phyloP scores from a whole-genome alignment of 1,140 invertebrate species.

The Papilio polyxenes region DNA sequence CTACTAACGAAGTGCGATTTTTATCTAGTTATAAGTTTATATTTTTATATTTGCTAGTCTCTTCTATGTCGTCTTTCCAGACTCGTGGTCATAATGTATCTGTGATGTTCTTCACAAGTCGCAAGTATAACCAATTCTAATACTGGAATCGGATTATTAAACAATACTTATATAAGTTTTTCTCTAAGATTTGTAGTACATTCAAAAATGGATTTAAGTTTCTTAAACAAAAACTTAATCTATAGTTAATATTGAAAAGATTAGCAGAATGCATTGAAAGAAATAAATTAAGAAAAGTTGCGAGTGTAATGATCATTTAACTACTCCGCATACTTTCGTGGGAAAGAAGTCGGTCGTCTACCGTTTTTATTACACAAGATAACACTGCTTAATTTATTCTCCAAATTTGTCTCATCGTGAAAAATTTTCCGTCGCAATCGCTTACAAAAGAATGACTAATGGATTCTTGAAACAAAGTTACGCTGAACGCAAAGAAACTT shows the following conservation, averaged over 20 bases:
- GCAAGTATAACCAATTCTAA: no score
- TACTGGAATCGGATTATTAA: no score
- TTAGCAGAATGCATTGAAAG: slow-evolving; percentile 37
- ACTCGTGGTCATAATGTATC: no score
- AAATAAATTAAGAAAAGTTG: slow-evolving; percentile 32
- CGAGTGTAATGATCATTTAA: slow-evolving; percentile 35
- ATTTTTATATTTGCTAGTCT: no score
- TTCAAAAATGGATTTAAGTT: not conserved
- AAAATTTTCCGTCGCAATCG: slow-evolving; percentile 76
- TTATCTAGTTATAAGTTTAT: no score
- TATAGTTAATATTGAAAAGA: slow-evolving; percentile 18
- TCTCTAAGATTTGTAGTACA: not conserved
- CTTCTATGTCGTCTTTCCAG: no score
- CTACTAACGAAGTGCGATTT: no score
- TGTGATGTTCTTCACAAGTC: no score
- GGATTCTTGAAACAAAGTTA: slow-evolving; percentile 77
- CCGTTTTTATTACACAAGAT: slow-evolving; percentile 74
- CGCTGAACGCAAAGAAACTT: slow-evolving; percentile 66
- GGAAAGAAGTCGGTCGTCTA: slow-evolving; percentile 52
- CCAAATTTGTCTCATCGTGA: slow-evolving; percentile 79
- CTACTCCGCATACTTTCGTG: slow-evolving; percentile 38
- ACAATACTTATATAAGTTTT: not conserved
- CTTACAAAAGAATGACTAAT: slow-evolving; percentile 79
- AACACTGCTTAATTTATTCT: slow-evolving; percentile 78
- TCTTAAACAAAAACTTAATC: not conserved